These are phyloP conservation scores for Heliconius charithonia DNA, from an alignment of 2,888 invertebrate species.

Conservation along the genomic window DNA sequence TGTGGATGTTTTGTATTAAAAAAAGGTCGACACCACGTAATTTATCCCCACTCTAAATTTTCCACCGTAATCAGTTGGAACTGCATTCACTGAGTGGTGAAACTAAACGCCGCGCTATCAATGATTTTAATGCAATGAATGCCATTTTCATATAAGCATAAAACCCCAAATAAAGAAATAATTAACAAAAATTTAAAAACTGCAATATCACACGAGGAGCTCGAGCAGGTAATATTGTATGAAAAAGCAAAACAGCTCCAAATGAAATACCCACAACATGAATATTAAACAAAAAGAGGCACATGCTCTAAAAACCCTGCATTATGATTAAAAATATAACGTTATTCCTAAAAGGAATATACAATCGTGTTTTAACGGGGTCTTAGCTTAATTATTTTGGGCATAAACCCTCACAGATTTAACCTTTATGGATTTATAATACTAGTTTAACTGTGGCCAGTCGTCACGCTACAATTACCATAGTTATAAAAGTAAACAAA, in stretches of 20 bases:
- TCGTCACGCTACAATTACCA: slow-evolving; percentile 66
- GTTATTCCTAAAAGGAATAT: slow-evolving; percentile 27
- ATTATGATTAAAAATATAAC: slow-evolving; percentile 30
- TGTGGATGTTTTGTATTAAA: no score
- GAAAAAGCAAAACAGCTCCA: slow-evolving; percentile 28
- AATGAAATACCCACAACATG: slow-evolving; percentile 29
- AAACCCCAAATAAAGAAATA: neutral
- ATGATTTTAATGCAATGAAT: neutral
- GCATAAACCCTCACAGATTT: slow-evolving; percentile 75
- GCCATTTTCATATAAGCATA: no score
- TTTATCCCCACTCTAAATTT: no score
- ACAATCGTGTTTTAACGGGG: slow-evolving; percentile 48
- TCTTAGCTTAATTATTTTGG: slow-evolving; percentile 67
- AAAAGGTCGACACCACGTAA: no score
- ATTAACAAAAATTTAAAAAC: slow-evolving; percentile 7
- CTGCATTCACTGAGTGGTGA: neutral
- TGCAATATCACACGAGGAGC: slow-evolving; percentile 7
- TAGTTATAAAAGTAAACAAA: slow-evolving; percentile 11
- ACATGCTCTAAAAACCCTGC: slow-evolving; percentile 23
- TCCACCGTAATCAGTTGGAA: no score
- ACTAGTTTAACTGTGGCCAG: slow-evolving; percentile 62
- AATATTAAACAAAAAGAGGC: slow-evolving; percentile 30
- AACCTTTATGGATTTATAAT: slow-evolving; percentile 73
- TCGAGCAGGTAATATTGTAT: slow-evolving; percentile 21
- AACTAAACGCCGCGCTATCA: neutral